phyloP scores from a whole-genome alignment of 2,113 vertebrate species.

The Prionailurus bengalensis region DNA sequence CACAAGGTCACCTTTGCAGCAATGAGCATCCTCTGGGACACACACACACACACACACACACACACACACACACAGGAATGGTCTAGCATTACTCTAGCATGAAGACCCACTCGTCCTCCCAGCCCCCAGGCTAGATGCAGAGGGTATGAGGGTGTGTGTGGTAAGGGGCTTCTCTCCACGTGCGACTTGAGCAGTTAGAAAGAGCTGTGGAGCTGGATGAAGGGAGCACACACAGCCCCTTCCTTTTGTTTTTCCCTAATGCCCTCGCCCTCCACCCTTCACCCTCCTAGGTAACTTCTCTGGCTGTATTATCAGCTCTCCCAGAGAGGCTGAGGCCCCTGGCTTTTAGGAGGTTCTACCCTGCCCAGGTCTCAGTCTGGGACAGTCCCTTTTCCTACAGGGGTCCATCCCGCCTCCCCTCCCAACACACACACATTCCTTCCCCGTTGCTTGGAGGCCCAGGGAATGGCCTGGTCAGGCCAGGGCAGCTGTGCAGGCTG shows the following conservation, averaged over 20 bases:
- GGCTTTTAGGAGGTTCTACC: background rate
- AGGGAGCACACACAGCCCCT: background rate
- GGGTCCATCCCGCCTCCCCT: background rate
- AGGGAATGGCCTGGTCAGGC: background rate
- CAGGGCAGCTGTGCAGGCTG: conserved; percentile 38
- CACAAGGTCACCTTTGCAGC: conserved; percentile 45
- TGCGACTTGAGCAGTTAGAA: background rate
- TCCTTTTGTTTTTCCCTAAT: background rate
- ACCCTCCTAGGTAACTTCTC: background rate
- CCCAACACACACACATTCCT: conserved; percentile 47
- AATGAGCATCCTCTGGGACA: background rate
- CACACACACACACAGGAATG: background rate
- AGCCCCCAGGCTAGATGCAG: background rate
- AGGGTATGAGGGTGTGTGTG: background rate
- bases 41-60: background rate
- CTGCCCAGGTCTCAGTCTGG: background rate
- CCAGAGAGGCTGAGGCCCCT: background rate
- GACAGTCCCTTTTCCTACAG: background rate
- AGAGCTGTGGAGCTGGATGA: background rate
- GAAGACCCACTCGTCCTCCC: background rate
- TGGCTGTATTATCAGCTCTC: background rate
- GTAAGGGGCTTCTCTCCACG: background rate
- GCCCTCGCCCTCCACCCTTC: background rate
- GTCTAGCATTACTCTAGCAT: background rate
- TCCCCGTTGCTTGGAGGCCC: conserved; percentile 58